phyloP scores from a whole-genome alignment of 1,140 invertebrate species.

The Pollicipes pollicipes region DNA sequence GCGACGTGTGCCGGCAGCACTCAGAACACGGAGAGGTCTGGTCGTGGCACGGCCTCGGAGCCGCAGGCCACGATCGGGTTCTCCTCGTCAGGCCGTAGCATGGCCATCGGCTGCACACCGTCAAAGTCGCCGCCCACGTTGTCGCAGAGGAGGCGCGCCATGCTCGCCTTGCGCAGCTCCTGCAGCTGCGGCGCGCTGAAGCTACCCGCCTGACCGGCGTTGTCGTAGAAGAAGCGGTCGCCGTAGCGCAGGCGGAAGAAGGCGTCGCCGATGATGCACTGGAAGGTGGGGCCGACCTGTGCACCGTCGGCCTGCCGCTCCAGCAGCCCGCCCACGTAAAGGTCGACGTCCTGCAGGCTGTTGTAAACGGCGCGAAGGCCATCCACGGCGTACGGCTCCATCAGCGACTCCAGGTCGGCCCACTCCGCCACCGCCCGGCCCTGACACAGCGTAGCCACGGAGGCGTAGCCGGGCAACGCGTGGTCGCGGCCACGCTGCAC shows the following conservation, averaged over 20 bases:
- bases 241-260: slow-evolving; percentile 45
- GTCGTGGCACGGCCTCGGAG: neutral
- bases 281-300: slow-evolving; percentile 61
- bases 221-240: slow-evolving; percentile 19
- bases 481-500: slow-evolving; percentile 27
- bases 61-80: neutral
- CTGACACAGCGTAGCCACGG: slow-evolving; percentile 10
- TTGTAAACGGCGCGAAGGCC: slow-evolving; percentile 27
- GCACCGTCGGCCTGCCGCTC: slow-evolving; percentile 44
- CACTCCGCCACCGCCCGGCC: neutral
- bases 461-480: slow-evolving; percentile 22
- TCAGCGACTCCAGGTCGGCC: neutral
- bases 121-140: slow-evolving; percentile 35
- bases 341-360: slow-evolving; percentile 54
- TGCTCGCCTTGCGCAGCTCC: slow-evolving; percentile 61
- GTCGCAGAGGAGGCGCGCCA: slow-evolving; percentile 73
- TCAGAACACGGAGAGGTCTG: neutral
- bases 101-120: slow-evolving; percentile 33
- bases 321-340: slow-evolving; percentile 57
- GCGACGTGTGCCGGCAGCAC: no score
- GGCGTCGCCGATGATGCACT: slow-evolving; percentile 67
- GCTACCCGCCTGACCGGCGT: slow-evolving; percentile 11
- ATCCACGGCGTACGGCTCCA: neutral
- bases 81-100: slow-evolving; percentile 21
- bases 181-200: slow-evolving; percentile 46